Base-by-base conservation (phyloP, 2,888 invertebrate genomes). In the Scaptomyza flava region DNA sequence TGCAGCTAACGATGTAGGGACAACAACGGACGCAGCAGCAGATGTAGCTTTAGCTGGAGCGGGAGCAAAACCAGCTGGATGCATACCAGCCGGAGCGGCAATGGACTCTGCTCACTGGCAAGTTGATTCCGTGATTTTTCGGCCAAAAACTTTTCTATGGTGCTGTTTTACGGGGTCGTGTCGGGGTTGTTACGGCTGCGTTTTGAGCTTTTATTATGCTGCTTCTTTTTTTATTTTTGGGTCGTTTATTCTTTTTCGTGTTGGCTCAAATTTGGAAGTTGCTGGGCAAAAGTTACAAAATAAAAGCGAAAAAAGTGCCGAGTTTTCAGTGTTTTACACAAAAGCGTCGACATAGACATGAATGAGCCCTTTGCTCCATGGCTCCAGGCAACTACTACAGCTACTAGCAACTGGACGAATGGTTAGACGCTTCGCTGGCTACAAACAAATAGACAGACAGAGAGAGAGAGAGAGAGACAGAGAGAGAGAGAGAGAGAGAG, bases 111-210 rank as follows among this genome's bases (percentile, higher is more conserved):
- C 52, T 61, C 71, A 59, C 77, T 69, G 69, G 72, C 30, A 79
- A 87, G 83, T 84, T 84, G 84, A 84, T 84, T 87, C 86, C 74
- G 86, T 84, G 84, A 84, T 84, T 84, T 81, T 82, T 77, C 41
- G 79, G 69, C 63, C 17, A 41, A 80, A 34, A 85, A 82, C 61
- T 87, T 79, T 85, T 63, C 68, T 36, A 68, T 68, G 66, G 66
- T 60, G 66, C 79, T 69, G 67, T 77, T 70, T 64, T 65, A 68
- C 57, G 73, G 70, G 73, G 63, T 73, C 66, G 70, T 72, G 71
- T 48, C 52, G 58, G 58, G 54, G 61, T 71, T 70, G 71, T 62
- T 69, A 65, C 66, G 79, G 71, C 75, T 87, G 80, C 77, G 76
- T 84, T 87, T 85, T 75, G 77, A 77, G 82, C 77, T 87, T 87